Evolutionary conservation across 2,113 vertebrate species (phyloP).

Genomic region (Polyodon spathula): DNA sequence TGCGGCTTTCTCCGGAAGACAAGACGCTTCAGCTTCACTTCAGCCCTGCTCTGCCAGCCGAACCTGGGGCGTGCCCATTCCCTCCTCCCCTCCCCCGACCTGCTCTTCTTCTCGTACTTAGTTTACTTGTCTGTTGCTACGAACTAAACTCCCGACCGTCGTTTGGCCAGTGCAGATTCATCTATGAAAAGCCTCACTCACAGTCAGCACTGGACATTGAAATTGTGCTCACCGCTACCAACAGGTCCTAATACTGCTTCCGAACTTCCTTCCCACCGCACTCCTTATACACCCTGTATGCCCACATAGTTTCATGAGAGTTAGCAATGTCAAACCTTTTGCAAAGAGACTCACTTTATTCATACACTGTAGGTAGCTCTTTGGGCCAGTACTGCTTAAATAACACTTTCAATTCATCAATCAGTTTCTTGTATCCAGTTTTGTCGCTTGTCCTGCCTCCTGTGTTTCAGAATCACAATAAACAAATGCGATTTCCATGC

Average conservation of each 20-base stretch:
- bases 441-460: neutral
- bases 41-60: no score
- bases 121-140: no score
- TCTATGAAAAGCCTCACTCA: slow-evolving; percentile 14
- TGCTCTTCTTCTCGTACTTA: no score
- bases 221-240: slow-evolving; percentile 2
- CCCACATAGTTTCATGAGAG: neutral
- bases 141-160: no score
- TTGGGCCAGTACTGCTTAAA: slow-evolving; percentile 11
- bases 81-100: no score
- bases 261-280: neutral
- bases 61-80: no score
- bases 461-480: no score
- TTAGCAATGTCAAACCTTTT: neutral
- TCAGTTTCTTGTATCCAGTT: slow-evolving; percentile 8
- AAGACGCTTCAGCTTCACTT: no score
- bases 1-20: no score
- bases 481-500: no score
- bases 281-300: slow-evolving; percentile 7
- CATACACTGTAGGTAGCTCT: slow-evolving; percentile 2
- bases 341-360: slow-evolving; percentile 7
- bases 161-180: neutral
- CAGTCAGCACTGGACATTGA: slow-evolving; percentile 7
- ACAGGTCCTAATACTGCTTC: slow-evolving; percentile 3
- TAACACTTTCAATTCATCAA: slow-evolving; percentile 13